Evolutionary conservation across 64 coral and sea anemone genomes (phyloP).

Genomic region (Exaiptasia diaphana): DNA sequence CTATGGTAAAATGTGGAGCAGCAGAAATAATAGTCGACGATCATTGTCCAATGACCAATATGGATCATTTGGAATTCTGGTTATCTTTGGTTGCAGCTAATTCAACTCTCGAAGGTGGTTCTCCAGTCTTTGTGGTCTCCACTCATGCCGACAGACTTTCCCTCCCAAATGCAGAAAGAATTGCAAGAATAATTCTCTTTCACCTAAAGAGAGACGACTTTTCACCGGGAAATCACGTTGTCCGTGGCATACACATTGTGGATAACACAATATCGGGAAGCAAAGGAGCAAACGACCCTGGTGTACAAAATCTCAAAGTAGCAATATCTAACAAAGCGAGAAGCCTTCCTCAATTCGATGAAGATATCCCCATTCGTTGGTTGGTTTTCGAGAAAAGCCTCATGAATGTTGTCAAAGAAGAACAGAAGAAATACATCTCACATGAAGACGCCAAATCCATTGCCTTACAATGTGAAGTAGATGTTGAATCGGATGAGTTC

Average conservation of each 20-base stretch:
- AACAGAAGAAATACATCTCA: not conserved
- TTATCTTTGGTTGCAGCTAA: not conserved
- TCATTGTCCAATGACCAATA: not conserved
- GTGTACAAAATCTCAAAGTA: not conserved
- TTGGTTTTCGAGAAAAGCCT: not conserved
- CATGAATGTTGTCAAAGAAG: not conserved
- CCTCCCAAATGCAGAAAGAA: not conserved
- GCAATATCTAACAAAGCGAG: not conserved
- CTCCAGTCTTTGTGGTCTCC: not conserved
- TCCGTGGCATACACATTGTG: not conserved
- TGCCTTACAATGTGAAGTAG: not conserved
- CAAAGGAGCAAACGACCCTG: not conserved
- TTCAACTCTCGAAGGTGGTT: not conserved
- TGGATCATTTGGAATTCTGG: slow-evolving; percentile 7
- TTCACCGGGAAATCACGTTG: not conserved
- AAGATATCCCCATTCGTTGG: slow-evolving; percentile 3
- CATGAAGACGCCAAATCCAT: not conserved
- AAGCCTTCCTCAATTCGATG: not conserved
- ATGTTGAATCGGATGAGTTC: not conserved
- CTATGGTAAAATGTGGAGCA: not conserved
- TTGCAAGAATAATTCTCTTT: not conserved
- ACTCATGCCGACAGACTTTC: not conserved
- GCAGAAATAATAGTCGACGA: not conserved
- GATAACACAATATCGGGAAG: slow-evolving; percentile 8
- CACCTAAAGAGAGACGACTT: not conserved